phyloP scores from a whole-genome alignment of 1,140 invertebrate species.

The Dendroctonus ponderosae region DNA sequence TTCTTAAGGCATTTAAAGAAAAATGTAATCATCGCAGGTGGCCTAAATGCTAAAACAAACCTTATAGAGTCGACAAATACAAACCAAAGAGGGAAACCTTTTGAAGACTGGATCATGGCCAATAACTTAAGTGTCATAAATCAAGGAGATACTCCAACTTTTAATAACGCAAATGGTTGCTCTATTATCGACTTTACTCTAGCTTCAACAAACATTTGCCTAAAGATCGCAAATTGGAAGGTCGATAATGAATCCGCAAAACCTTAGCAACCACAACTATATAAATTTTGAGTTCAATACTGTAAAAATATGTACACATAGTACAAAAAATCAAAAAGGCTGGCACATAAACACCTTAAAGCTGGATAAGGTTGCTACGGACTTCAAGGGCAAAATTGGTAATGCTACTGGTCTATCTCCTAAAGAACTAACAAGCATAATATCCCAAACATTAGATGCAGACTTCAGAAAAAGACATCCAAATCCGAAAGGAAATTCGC shows the following conservation, averaged over 20 bases:
- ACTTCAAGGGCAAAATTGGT: neutral
- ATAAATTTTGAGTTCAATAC: neutral
- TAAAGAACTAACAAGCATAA: neutral
- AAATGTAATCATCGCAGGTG: neutral
- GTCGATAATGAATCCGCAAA: slow-evolving; percentile 1
- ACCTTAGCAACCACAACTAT: neutral
- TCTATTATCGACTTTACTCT: slow-evolving; percentile 1
- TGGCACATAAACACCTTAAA: neutral
- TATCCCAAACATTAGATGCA: neutral
- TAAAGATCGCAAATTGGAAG: neutral
- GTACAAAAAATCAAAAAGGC: neutral
- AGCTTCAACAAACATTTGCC: neutral
- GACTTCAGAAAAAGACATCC: neutral
- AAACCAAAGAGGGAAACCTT: slow-evolving; percentile 1
- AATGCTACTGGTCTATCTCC: neutral
- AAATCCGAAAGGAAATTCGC: neutral
- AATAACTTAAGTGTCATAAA: neutral
- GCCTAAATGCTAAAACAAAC: neutral
- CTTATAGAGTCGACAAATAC: neutral
- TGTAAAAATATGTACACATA: neutral
- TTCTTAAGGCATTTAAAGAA: neutral
- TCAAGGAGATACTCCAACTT: neutral
- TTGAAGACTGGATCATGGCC: slow-evolving; percentile 1
- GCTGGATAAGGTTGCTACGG: neutral
- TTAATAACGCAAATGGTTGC: neutral